Percentiles rank a stretch among this genome's conserved stretches.
These are phyloP conservation scores for Monopterus albus DNA, from an alignment of 2,113 vertebrate genomes.

Conservation along the genomic window DNA sequence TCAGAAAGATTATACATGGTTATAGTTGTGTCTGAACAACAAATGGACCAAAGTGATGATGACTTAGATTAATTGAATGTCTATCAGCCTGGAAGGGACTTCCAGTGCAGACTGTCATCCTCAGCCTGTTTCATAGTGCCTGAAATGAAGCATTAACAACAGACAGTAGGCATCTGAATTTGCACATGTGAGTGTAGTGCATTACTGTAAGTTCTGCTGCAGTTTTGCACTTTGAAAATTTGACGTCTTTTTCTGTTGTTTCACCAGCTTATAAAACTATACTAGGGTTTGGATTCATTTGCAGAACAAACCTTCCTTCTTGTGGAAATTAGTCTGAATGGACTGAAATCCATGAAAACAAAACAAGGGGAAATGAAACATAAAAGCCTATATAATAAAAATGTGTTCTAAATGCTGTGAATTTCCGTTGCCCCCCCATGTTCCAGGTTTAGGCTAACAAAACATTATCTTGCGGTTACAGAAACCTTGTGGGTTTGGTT, in stretches of 20 bases:
- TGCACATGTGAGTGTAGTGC: not conserved
- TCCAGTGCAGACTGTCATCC: slow-evolving; percentile 49
- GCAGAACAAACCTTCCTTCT: not conserved
- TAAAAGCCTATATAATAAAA: too few relatives aligned
- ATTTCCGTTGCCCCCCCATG: too few relatives aligned
- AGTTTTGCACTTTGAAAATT: not conserved
- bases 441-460: too few relatives aligned
- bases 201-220: not conserved
- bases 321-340: not conserved
- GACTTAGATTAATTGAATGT: slow-evolving; percentile 44
- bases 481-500: too few relatives aligned
- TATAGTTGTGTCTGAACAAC: slow-evolving; percentile 38
- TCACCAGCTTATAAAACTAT: not conserved
- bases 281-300: not conserved
- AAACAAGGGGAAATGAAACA: too few relatives aligned
- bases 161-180: not conserved
- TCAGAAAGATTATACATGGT: slow-evolving; percentile 51
- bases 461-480: too few relatives aligned
- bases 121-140: slow-evolving; percentile 9
- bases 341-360: too few relatives aligned
- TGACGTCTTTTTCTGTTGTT: not conserved
- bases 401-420: too few relatives aligned
- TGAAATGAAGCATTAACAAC: slow-evolving; percentile 9
- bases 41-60: slow-evolving; percentile 44
- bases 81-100: slow-evolving; percentile 32